Evolutionary conservation across 1,140 invertebrate genomes (phyloP).

Genomic region (Campodea augens): DNA sequence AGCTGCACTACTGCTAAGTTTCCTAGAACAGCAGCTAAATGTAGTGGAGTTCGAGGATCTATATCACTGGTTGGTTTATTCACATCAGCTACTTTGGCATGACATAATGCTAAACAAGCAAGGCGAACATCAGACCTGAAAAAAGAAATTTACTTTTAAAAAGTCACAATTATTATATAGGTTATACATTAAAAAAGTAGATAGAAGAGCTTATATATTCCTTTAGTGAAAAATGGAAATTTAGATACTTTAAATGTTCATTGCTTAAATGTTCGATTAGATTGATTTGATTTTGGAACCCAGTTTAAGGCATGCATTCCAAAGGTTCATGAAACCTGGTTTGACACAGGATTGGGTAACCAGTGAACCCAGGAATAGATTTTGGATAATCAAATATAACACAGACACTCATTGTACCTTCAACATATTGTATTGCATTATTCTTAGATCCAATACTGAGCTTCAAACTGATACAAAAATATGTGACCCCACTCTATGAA

Average conservation of each 20-base stretch:
- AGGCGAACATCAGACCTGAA: slow-evolving; percentile 27
- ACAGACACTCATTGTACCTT: no score
- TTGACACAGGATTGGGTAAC: no score
- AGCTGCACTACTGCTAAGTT: slow-evolving; percentile 78
- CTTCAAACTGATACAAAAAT: no score
- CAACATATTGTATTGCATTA: no score
- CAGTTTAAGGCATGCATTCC: slow-evolving; percentile 37
- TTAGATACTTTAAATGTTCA: slow-evolving; percentile 3
- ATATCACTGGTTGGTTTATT: slow-evolving; percentile 41
- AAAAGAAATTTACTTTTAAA: no score
- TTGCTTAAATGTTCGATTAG: slow-evolving; percentile 31
- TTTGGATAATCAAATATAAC: no score
- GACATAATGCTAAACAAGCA: slow-evolving; percentile 30
- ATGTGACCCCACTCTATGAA: no score
- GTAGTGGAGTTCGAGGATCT: slow-evolving; percentile 61
- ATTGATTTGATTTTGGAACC: slow-evolving; percentile 36
- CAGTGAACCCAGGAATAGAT: no score
- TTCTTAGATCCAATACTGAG: no score
- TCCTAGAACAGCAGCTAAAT: slow-evolving; percentile 73
- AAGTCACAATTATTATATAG: no score
- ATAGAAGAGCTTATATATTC: not conserved
- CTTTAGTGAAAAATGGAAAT: slow-evolving; percentile 5
- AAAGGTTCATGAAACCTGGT: slow-evolving; percentile 35
- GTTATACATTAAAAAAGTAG: slow-evolving; percentile 9
- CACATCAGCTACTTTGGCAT: slow-evolving; percentile 29